Base-by-base conservation (phyloP, 2,888 invertebrate species). In the Stomorhina lunata region DNA sequence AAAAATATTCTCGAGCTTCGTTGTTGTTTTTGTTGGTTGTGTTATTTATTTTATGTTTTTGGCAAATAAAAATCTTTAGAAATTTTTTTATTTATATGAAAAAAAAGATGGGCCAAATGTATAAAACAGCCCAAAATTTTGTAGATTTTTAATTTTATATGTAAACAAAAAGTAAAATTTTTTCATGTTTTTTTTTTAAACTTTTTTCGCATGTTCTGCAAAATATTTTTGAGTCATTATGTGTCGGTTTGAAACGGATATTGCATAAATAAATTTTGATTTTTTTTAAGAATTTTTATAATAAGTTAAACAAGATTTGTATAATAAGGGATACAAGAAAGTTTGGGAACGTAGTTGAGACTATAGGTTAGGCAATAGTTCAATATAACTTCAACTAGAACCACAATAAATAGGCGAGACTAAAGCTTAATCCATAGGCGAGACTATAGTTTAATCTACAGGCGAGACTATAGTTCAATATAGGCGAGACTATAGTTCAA, bases 221-320 rank as follows among this genome's bases (percentile, higher is more conserved):
- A 50, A 29, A 25, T 40, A 40, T 40, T 15, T 50, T 73, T 50
- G 27, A 63, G 27, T 73, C 48, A 63, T 65, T 55, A 55, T 25
- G 12, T 34, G 50, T 32, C 34, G 55, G 17, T 40, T 77, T 27
- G n/a, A 61, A 76, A 40, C 68, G 68, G 76, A 76, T 61, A 34
- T 77, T 61, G 76, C 76, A 76, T 76, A 68, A 76, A 76, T 76
- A 68, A n/a, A 59, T 59, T 48, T 68, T 40, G 2, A 50, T 9
- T 34, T 20, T 63, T 63, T 7, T 12, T 57, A 37, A 17, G 6
- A 45, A 22, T 43, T 63, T 20, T n/a, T n/a, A n/a, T n/a, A n/a
- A n/a, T n/a, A n/a, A n/a, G n/a, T n/a, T n/a, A n/a, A n/a, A n/a
- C n/a, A n/a, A n/a, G n/a, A n/a, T n/a, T n/a, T n/a, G n/a, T n/a